Conservation (phyloP, 1,140 invertebrate genomes). For the Drosophila burlai region DNA sequence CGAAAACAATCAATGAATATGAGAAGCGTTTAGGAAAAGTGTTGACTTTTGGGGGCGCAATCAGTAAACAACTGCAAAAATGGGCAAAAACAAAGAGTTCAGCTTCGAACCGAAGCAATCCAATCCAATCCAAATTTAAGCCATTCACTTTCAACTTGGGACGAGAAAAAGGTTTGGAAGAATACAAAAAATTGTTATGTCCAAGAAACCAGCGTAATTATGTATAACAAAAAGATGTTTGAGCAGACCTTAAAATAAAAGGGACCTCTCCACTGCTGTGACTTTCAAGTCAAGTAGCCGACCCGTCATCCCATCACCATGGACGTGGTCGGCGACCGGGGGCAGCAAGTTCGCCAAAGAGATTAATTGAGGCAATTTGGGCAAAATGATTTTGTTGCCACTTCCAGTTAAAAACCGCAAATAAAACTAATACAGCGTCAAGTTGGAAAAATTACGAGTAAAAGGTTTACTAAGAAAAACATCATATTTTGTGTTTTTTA, state of each 20-base stretch:
- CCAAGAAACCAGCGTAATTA: constrained; percentile 60
- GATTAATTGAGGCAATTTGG: constrained; percentile 68
- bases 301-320: constrained; percentile 32
- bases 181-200: constrained; percentile 51
- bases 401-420: constrained; percentile 54
- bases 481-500: background rate
- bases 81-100: constrained; percentile 50
- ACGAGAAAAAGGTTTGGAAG: constrained; percentile 44
- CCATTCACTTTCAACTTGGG: constrained; percentile 68
- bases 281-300: constrained; percentile 71
- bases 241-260: constrained; percentile 21
- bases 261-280: constrained; percentile 31
- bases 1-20: constrained; percentile 75
- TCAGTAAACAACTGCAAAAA: constrained; percentile 50
- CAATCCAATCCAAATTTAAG: constrained; percentile 38
- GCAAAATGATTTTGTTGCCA: constrained; percentile 48
- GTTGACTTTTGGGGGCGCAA: constrained; percentile 67
- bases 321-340: background rate
- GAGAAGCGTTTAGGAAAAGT: constrained; percentile 66
- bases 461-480: background rate
- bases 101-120: constrained; percentile 8
- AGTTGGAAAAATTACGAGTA: constrained; percentile 44
- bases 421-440: constrained; percentile 56
- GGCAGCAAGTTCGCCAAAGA: constrained; percentile 33
- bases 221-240: constrained; percentile 65